Evolutionary conservation across 2,888 invertebrate species (phyloP), one percentile per base, ranked within the genome.

Genomic region (Notodonta ziczac): DNA sequence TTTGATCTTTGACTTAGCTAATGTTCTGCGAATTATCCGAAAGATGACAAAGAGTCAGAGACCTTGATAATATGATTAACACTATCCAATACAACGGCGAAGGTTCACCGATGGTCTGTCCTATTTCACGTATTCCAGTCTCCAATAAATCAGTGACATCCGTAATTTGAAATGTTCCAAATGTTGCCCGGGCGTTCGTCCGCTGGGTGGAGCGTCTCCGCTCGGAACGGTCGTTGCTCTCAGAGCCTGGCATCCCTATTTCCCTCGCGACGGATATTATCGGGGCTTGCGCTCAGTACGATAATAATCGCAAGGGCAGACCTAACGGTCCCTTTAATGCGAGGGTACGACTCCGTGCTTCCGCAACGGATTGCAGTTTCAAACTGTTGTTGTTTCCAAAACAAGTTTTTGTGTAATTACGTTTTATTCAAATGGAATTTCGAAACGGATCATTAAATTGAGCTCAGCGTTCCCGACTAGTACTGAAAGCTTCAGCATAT

Each of bases 271-370:
- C 80, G 82, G 82, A 83, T 86, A 82, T 82, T 83, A 85, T 84
- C 86, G 75, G 76, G 73, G 74, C 70, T 72, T 67, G 73, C 77
- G 77, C 77, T 76, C 78, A 76, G 66, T 70, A 73, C 78, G 84
- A 86, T 87, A 82, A 84, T 87, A 84, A 87, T 85, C 85, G 78
- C 83, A 78, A 82, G 85, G 85, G 80, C 82, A 82, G 77, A 76
- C 78, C 83, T 85, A 85, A 83, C 84, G 85, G 81, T 80, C 76
- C 73, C 76, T 76, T 76, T 82, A 81, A 81, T 80, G 77, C 72
- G 80, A 81, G 82, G 82, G 81, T 76, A 78, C 80, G 73, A 75
- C 73, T 72, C 73, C 71, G 72, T 67, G 66, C 64, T 67, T 73
- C 65, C 64, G 78, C 74, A 73, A 70, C 70, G 61, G 74, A 73